A percentile compares a stretch with the other conserved stretches of the same genome.
Evolutionary conservation across 1,140 invertebrate species (phyloP).

Genomic region (Eurosta solidaginis): DNA sequence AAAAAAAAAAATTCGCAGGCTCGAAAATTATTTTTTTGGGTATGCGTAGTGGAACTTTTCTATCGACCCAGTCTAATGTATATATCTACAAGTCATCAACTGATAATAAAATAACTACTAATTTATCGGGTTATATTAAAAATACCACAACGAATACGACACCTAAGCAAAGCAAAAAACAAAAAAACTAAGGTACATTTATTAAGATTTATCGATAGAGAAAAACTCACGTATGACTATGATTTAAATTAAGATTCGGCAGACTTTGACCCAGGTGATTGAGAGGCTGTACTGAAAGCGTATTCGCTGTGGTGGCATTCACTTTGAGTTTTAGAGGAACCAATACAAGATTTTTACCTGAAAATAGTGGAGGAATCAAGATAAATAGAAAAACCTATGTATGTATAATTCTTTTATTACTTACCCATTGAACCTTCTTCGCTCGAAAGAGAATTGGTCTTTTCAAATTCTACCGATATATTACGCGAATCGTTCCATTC

Average conservation of each 20-base stretch:
- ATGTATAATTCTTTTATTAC: neutral
- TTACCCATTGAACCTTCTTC: constrained; percentile 61
- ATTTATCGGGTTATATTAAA: no score
- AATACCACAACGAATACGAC: no score
- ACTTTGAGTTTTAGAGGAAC: constrained; percentile 55
- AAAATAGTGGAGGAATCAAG: neutral
- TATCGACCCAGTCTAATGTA: no score
- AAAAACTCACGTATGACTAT: constrained; percentile 56
- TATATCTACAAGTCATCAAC: no score
- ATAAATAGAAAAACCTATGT: neutral
- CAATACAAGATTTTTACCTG: constrained; percentile 44
- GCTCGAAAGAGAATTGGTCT: constrained; percentile 64
- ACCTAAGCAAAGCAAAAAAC: no score
- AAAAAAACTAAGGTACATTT: no score
- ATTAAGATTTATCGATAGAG: neutral
- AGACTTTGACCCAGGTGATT: constrained; percentile 73
- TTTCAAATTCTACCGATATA: constrained; percentile 63
- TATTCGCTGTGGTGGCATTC: constrained; percentile 65
- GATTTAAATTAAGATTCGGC: constrained; percentile 67
- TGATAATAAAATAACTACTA: no score
- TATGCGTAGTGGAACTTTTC: no score
- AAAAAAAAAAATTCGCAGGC: no score
- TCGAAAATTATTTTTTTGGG: no score
- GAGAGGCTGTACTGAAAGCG: constrained; percentile 73
- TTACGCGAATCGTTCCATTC: constrained; percentile 71